Percentiles rank a stretch among this genome's conserved stretches.
phyloP scores from a whole-genome alignment of 2,797 vertebrate species.

The Sebastes itinus region DNA sequence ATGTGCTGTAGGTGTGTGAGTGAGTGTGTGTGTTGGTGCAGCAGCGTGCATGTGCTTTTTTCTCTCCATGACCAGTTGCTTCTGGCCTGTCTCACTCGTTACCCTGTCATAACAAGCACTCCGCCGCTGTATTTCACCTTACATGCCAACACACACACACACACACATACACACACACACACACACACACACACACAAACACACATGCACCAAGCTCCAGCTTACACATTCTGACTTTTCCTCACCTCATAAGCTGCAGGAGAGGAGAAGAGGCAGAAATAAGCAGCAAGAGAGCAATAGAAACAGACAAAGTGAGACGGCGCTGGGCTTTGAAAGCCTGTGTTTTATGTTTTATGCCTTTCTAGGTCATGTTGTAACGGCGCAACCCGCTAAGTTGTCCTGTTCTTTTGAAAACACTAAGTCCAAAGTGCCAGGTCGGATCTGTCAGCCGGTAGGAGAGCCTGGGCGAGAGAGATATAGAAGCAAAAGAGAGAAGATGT shows the following conservation, averaged over 20 bases:
- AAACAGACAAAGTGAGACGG: constrained; percentile 29
- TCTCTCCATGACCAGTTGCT: constrained; percentile 52
- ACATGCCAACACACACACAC: constrained; percentile 25
- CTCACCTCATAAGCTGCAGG: constrained; percentile 64
- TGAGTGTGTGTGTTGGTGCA: constrained; percentile 23
- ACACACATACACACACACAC: constrained; percentile 21
- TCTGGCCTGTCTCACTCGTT: constrained; percentile 80
- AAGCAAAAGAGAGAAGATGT: not conserved
- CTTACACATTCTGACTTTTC: constrained; percentile 58
- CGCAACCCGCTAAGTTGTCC: constrained; percentile 39
- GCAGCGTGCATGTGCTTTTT: constrained; percentile 29
- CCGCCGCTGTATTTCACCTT: constrained; percentile 62
- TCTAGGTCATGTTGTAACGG: constrained; percentile 41
- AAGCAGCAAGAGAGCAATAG: not conserved
- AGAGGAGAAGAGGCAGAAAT: constrained; percentile 22
- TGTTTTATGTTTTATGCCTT: constrained; percentile 35
- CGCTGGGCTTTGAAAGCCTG: constrained; percentile 9
- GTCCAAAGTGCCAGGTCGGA: constrained; percentile 42
- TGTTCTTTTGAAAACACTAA: constrained; percentile 40
- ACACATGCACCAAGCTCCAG: constrained; percentile 8
- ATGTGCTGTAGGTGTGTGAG: constrained; percentile 14
- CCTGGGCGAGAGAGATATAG: not conserved
- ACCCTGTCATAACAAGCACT: constrained; percentile 79
- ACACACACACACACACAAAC: constrained; percentile 20
- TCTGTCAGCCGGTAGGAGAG: constrained; percentile 42